Percentiles rank a stretch among this genome's conserved stretches.
These are phyloP conservation scores for Pipa parva DNA, from an alignment of 2,113 vertebrate genomes.

Conservation along the genomic window DNA sequence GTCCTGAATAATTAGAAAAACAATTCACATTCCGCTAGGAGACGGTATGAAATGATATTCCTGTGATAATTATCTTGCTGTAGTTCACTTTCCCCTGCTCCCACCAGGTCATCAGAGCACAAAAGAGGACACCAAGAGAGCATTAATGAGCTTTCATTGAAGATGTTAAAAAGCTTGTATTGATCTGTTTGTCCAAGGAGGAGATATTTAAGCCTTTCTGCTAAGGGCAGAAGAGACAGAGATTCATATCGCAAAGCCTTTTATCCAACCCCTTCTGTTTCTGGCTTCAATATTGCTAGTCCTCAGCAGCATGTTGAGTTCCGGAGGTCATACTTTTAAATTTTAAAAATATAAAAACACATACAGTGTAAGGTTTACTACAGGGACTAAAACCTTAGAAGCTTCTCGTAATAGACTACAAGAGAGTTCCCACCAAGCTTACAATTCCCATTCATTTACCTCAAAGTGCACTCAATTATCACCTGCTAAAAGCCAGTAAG, in stretches of 20 bases:
- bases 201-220: constrained; percentile 89
- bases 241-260: constrained; percentile 89
- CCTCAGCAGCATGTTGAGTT: constrained; percentile 70
- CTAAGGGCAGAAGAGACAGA: constrained; percentile 79
- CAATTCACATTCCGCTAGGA: constrained; percentile 65
- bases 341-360: constrained; percentile 48
- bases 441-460: constrained; percentile 16
- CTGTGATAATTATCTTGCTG: constrained; percentile 74
- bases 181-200: constrained; percentile 96
- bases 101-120: constrained; percentile 79
- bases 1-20: constrained; percentile 74
- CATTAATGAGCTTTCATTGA: constrained; percentile 91
- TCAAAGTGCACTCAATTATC: constrained; percentile 8
- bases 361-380: constrained; percentile 51
- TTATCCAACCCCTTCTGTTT: constrained; percentile 75
- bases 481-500: constrained; percentile 8
- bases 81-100: constrained; percentile 73
- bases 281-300: constrained; percentile 74
- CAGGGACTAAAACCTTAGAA: constrained; percentile 46
- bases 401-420: constrained; percentile 45
- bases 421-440: constrained; percentile 32
- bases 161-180: constrained; percentile 90
- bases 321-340: constrained; percentile 75
- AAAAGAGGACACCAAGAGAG: constrained; percentile 79
- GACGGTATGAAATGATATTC: constrained; percentile 66